A percentile compares a stretch with the other conserved stretches of the same genome.
These are phyloP conservation scores for Periphyllus acericola DNA, from an alignment of 2,888 invertebrate species.

Conservation along the genomic window DNA sequence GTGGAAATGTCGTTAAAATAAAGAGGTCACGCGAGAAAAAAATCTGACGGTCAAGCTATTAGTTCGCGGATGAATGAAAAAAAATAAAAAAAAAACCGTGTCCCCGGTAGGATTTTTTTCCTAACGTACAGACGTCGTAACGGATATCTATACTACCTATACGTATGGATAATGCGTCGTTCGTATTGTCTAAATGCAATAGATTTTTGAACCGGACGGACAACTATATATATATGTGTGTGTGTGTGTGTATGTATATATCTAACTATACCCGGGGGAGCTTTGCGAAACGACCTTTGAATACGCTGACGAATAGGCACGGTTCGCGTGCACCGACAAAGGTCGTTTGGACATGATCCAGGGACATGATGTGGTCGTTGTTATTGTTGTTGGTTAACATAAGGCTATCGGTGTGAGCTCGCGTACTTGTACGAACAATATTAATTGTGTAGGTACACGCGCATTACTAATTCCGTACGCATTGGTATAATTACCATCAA, in stretches of 20 bases:
- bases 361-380: background rate
- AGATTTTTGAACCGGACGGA: constrained; percentile 17
- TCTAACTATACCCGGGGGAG: background rate
- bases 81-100: background rate
- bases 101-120: constrained; percentile 11
- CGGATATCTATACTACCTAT: background rate
- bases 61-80: background rate
- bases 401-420: background rate
- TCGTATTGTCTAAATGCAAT: background rate
- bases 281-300: constrained; percentile 28
- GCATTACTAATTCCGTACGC: background rate
- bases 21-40: background rate
- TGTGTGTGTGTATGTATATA: too few relatives aligned
- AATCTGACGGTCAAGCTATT: background rate
- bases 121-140: background rate
- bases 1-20: background rate
- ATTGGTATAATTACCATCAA: background rate
- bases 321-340: background rate
- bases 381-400: background rate
- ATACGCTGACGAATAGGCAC: constrained; percentile 25
- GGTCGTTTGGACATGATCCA: constrained; percentile 24
- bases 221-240: too few relatives aligned
- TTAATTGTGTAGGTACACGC: background rate
- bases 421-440: background rate
- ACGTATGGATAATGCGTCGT: background rate